Conservation (phyloP, 2,888 invertebrate species). For the Andrena fulva region DNA sequence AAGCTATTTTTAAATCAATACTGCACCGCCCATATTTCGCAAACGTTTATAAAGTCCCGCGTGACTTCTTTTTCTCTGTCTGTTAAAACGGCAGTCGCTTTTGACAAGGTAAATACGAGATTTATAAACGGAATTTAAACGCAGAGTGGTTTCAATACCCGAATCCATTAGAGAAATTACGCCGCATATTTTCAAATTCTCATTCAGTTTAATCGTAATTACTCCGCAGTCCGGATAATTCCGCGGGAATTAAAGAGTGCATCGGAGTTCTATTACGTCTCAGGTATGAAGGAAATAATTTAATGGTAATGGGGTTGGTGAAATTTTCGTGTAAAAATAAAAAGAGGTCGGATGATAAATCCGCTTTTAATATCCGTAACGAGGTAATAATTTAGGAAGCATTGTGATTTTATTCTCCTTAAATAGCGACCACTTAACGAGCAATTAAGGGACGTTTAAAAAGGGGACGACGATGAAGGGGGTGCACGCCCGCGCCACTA, state of each 20-base stretch:
- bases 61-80: not conserved
- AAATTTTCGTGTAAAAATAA: not conserved
- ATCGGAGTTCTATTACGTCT: not conserved
- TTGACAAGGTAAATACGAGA: not conserved
- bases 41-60: not conserved
- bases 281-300: not conserved
- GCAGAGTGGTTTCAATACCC: not conserved
- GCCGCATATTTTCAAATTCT: no score
- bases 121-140: not conserved
- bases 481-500: not conserved
- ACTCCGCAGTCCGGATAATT: no score
- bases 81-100: not conserved
- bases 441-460: slow-evolving; percentile 1
- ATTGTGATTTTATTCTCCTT: not conserved
- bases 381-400: not conserved
- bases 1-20: slow-evolving; percentile 21
- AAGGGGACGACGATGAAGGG: not conserved
- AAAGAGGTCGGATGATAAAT: slow-evolving; percentile 2
- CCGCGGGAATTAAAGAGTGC: not conserved
- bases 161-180: no score
- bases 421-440: not conserved
- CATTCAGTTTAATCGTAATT: no score
- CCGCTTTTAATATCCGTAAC: not conserved
- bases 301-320: not conserved
- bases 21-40: not conserved